Percentiles rank a stretch among this genome's conserved stretches.
Conservation (phyloP, 1,140 invertebrate genomes). For the Xylocopa sonorina region DNA sequence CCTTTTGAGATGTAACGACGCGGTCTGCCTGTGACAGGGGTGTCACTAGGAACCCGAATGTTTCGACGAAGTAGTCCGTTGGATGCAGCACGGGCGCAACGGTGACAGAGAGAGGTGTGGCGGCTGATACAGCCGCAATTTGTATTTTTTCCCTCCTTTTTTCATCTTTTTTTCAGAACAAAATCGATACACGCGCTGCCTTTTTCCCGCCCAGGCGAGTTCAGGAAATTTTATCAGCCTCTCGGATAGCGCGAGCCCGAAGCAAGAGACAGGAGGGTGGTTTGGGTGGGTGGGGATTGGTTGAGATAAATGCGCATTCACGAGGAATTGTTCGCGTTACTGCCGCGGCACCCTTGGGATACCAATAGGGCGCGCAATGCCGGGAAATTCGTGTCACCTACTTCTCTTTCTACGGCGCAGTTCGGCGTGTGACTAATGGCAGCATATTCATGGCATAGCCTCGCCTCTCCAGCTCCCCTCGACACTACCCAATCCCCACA, state of each 20-base stretch:
- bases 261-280: background rate
- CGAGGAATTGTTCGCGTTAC: conserved; percentile 67
- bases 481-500: conserved; percentile 44
- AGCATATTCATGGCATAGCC: conserved; percentile 67
- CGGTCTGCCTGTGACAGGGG: conserved; percentile 74
- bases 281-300: conserved; percentile 22
- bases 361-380: conserved; percentile 69
- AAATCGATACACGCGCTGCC: background rate
- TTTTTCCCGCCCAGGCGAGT: conserved; percentile 45
- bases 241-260: conserved; percentile 32
- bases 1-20: conserved; percentile 80
- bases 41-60: conserved; percentile 64
- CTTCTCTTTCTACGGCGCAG: conserved; percentile 66
- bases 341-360: conserved; percentile 56
- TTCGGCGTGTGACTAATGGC: conserved; percentile 72
- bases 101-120: background rate
- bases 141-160: too few relatives aligned
- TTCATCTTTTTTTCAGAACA: conserved; percentile 43
- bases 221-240: conserved; percentile 56
- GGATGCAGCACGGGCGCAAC: background rate
- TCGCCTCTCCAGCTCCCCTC: conserved; percentile 39
- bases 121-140: conserved; percentile 1
- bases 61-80: conserved; percentile 55
- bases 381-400: conserved; percentile 69
- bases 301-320: conserved; percentile 66